Base-by-base conservation (phyloP, 2,113 vertebrate species). In the Poecilia latipinna region DNA sequence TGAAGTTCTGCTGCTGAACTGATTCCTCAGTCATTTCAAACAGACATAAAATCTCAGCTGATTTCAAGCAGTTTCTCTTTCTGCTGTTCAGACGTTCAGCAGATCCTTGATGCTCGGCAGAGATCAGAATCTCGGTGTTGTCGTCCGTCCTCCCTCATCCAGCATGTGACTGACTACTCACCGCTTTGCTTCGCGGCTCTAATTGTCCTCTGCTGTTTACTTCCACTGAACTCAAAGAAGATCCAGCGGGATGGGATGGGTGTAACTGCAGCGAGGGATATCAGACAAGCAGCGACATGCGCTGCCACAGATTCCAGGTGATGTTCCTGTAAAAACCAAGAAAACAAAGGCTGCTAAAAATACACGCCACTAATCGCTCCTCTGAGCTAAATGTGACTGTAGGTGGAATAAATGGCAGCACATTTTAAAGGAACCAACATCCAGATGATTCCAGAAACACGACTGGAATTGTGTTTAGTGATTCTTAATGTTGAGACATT, bases 281-380 rank as follows among this genome's bases (percentile, higher is more conserved):
- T 77, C 84, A 65, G 74, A 79, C 90, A 32, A 85, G 93, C 87
- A 78, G 32, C 66, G 75, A 90, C 91, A 90, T 62, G 90, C 88
- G 81, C 82, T 63, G 80, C 83, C 63, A 80, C 68, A 73, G 74
- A 86, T 85, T 66, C 70, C 77, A 74, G 74, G 79, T 80, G 90
- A 90, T 86, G 85, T 90, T 88, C 86, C 86, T 22, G 61, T 65
- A 77, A 81, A 89, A 84, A 88, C 10, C 4, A n/a, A 57, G 22
- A 8, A 24, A 24, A 90, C 76, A 84, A 35, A 32, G 32, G 61
- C 63, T 24, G 51, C 51, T 57, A 57, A 57, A 57, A 57, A 57
- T 57, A 57, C 24, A 57, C 5, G 8, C 22, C 51, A 57, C 22
- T 24, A 8, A 10, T 57, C 1, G 51, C 8, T 57, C 8, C 51